Conservation (phyloP, 2,113 vertebrate genomes). For the Paratilapia polleni region DNA sequence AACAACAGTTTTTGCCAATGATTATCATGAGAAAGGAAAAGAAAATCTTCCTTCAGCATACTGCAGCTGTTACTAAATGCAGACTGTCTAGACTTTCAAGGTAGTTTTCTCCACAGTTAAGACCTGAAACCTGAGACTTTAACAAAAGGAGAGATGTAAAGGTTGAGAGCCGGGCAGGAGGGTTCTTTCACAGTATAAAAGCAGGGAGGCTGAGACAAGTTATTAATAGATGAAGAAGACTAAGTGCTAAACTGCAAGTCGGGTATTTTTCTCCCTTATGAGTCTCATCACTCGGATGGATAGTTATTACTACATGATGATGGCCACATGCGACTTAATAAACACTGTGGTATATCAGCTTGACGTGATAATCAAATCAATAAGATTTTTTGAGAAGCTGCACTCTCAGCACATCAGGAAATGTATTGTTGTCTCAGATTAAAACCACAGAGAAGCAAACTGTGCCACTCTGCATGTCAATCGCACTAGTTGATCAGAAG, state of each 20-base stretch:
- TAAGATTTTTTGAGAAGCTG: background rate
- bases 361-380: background rate
- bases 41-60: background rate
- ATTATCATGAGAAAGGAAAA: background rate
- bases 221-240: background rate
- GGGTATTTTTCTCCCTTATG: background rate
- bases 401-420: background rate
- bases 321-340: background rate
- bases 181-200: background rate
- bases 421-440: background rate
- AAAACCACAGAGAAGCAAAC: background rate
- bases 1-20: background rate
- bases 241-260: background rate
- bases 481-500: fast-evolving
- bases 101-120: background rate
- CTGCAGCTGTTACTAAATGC: background rate
- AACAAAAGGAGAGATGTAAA: constrained; percentile 29
- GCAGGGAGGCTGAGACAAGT: background rate
- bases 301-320: background rate
- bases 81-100: background rate
- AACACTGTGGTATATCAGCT: background rate
- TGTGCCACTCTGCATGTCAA: background rate
- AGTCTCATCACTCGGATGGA: background rate
- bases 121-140: constrained; percentile 27
- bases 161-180: background rate